A percentile compares a stretch with the other conserved stretches of the same genome.
Conservation (phyloP, 92 coral and sea anemone species). For the Palythoa heliodiscus region DNA sequence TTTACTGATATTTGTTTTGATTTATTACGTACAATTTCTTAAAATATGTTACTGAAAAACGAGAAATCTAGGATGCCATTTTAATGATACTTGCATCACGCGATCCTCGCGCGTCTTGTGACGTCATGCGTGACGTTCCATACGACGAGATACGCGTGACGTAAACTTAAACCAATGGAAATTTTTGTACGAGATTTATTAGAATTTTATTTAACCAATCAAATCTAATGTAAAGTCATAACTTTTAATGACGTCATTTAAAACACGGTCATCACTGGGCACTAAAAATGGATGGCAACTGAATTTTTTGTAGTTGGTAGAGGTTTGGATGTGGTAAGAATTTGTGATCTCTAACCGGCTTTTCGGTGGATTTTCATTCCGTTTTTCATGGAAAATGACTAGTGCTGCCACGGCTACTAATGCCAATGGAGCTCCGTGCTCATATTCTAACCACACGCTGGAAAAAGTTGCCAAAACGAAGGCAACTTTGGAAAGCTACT, state of each 20-base stretch:
- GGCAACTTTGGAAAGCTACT: conserved; percentile 92
- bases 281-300: conserved; percentile 43
- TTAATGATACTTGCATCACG: too few species aligned
- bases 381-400: conserved; percentile 64
- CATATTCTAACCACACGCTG: conserved; percentile 94
- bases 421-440: conserved; percentile 79
- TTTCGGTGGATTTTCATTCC: conserved; percentile 36
- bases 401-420: conserved; percentile 78
- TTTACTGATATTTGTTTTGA: too few species aligned
- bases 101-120: too few species aligned
- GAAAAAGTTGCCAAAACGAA: conserved; percentile 98
- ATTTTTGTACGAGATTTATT: not conserved
- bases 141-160: not conserved
- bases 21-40: too few species aligned
- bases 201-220: conserved; percentile 7
- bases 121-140: too few species aligned
- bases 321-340: conserved; percentile 29
- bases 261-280: conserved; percentile 39
- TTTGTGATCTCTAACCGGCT: conserved; percentile 41
- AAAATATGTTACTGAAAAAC: too few species aligned
- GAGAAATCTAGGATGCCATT: too few species aligned
- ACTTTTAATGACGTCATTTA: conserved; percentile 24
- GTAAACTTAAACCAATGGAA: not conserved
- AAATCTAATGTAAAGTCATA: conserved; percentile 2
- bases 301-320: conserved; percentile 14